Base-by-base conservation (phyloP, 2,113 vertebrate species). In the Phasianus colchicus region DNA sequence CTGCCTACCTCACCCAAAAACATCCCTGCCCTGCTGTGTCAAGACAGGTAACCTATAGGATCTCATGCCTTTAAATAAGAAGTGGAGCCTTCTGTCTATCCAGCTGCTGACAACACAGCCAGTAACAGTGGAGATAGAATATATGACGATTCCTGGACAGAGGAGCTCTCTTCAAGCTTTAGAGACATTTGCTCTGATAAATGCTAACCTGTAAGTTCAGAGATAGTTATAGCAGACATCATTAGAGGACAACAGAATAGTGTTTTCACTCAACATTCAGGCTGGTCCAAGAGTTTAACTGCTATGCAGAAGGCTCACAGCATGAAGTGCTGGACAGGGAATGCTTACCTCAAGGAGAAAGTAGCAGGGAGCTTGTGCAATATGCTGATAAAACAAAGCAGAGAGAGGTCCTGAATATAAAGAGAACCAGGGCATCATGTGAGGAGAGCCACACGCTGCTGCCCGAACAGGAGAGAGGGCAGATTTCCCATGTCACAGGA, bases 301-400 rank as follows among this genome's bases (percentile, higher is more conserved):
- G 43, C n/a, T 73, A 13, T 0, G 2, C 1, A 83, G 9, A 77
- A 86, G 12, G n/a, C 40, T 91, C 50, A 52, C 77, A 88, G 40
- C 29, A 61, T n/a, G 1, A 86, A 83, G 36, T 25, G 12, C 55
- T 72, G 83, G 43, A 38, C 3, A 47, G 42, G 24, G 73, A 87
- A 64, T 63, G 78, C 58, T 9, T 71, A 63, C 38, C 47, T 78
- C 70, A 71, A 81, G 22, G 20, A 92, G 61, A 92, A 86, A 78
- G 61, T 36, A 87, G 42, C 57, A 75, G 52, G 19, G 18, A 64
- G 5, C 24, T 94, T 30, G 52, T 82, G 54, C 81, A 78, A 75
- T 47, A 3, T 58, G n/a, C 43, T 13, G 38, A 3, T 16, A 75
- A 45, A 63, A 87, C n/a, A 78, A 86, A 81, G 30, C n/a, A 30